Evolutionary conservation across 2,888 invertebrate genomes (phyloP).

Genomic region (Siphlonurus alternatus): DNA sequence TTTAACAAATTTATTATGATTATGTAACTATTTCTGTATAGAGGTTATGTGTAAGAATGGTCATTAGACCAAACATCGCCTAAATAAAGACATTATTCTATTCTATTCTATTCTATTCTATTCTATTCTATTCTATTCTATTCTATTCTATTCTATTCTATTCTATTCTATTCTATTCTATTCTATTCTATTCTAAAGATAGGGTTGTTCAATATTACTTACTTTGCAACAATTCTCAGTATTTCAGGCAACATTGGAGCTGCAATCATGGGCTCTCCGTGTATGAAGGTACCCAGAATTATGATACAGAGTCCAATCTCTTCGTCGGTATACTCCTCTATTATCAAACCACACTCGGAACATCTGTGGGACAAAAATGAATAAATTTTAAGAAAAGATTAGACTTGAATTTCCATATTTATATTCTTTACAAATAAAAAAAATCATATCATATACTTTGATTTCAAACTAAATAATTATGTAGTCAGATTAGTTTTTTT

Average conservation of each 20-base stretch:
- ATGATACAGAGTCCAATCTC: conserved; percentile 89
- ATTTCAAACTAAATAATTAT: too few relatives aligned
- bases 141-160: not conserved
- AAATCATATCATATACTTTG: not conserved
- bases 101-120: not conserved
- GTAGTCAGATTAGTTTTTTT: too few relatives aligned
- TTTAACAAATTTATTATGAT: too few relatives aligned
- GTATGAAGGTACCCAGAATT: conserved; percentile 86
- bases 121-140: not conserved
- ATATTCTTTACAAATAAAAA: not conserved
- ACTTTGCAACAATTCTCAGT: conserved; percentile 76
- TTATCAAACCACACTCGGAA: conserved; percentile 75
- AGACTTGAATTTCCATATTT: not conserved
- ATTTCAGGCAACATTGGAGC: conserved; percentile 87
- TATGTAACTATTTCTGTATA: too few relatives aligned
- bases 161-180: not conserved
- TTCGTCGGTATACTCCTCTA: conserved; percentile 92
- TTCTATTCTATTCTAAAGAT: not conserved
- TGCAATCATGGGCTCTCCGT: conserved; percentile 87
- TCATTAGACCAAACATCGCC: too few relatives aligned
- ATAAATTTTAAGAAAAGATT: conserved; percentile 2
- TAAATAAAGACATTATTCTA: too few relatives aligned
- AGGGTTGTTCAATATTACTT: conserved; percentile 15
- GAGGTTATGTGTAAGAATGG: too few relatives aligned
- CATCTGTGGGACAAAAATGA: conserved; percentile 31